Evolutionary conservation across 2,888 invertebrate genomes (phyloP).

Genomic region (Cerastis leucographa): DNA sequence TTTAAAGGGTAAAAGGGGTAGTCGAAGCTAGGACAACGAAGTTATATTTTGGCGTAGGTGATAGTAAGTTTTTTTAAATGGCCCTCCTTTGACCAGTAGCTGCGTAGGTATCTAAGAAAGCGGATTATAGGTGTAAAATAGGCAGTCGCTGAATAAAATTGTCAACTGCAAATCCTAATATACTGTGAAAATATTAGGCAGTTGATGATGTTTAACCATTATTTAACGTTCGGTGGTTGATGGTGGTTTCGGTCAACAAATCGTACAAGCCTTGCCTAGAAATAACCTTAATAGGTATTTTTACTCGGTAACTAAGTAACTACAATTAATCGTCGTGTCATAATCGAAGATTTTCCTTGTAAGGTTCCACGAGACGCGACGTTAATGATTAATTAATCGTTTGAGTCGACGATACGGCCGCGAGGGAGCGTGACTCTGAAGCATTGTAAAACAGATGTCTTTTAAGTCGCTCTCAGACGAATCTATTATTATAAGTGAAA

Average conservation of each 20-base stretch:
- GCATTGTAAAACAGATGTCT: slow-evolving; percentile 22
- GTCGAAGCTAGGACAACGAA: neutral
- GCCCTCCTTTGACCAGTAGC: neutral
- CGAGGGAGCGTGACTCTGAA: slow-evolving; percentile 9
- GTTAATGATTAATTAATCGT: slow-evolving; percentile 30
- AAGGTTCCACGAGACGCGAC: neutral
- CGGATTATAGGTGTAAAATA: neutral
- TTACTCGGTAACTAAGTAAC: neutral
- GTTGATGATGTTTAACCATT: neutral
- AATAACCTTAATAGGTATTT: neutral
- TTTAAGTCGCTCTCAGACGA: slow-evolving; percentile 26
- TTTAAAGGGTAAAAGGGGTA: neutral
- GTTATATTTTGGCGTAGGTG: neutral
- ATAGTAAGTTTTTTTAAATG: too few species aligned
- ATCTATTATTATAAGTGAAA: slow-evolving; percentile 31
- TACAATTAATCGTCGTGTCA: neutral
- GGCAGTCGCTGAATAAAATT: too few species aligned
- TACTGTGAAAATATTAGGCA: too few species aligned
- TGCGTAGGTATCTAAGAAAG: neutral
- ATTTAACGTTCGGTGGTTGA: too few species aligned
- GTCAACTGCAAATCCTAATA: too few species aligned
- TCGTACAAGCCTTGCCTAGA: neutral
- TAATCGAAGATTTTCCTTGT: slow-evolving; percentile 5
- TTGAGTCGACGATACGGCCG: slow-evolving; percentile 8
- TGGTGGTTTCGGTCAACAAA: too few species aligned